A percentile compares a stretch with the other conserved stretches of the same genome.
These are phyloP conservation scores for Hydractinia echinata DNA, from an alignment of 30 jellyfish, hydroid and myxozoan genomes.

Conservation along the genomic window DNA sequence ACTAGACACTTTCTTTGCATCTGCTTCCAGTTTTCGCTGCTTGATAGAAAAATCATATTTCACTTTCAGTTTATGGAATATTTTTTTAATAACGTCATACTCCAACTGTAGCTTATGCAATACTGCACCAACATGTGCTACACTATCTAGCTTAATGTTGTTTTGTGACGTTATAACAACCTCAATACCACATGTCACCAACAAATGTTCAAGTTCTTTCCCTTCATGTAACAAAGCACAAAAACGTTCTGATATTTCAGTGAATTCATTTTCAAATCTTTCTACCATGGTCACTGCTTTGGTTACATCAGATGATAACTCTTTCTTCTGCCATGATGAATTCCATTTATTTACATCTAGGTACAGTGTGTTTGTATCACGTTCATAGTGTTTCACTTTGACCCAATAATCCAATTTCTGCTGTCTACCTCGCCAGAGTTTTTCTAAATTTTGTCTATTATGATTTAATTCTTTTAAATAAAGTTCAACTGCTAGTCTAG, in stretches of 20 bases:
- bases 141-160: conserved; percentile 55
- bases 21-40: conserved; percentile 85
- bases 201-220: conserved; percentile 50
- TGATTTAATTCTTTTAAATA: conserved; percentile 55
- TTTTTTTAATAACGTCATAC: conserved; percentile 49
- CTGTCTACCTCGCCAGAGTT: conserved; percentile 79
- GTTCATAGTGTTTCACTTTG: conserved; percentile 78
- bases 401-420: conserved; percentile 89
- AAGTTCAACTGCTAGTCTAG: conserved; percentile 60
- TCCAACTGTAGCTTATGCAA: conserved; percentile 49
- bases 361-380: conserved; percentile 43
- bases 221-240: conserved; percentile 47
- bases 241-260: conserved; percentile 61
- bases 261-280: conserved; percentile 56
- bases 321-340: conserved; percentile 63
- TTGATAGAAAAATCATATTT: conserved; percentile 35
- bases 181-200: conserved; percentile 72
- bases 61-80: conserved; percentile 48
- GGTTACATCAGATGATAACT: conserved; percentile 78
- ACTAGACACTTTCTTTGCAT: conserved; percentile 91
- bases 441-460: conserved; percentile 67
- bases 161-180: conserved; percentile 64
- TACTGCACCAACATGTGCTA: conserved; percentile 55
- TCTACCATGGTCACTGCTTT: conserved; percentile 64
- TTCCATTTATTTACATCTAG: conserved; percentile 50